These are phyloP conservation scores for Xiphophorus maculatus DNA, from an alignment of 2,113 vertebrate genomes.

Conservation along the genomic window DNA sequence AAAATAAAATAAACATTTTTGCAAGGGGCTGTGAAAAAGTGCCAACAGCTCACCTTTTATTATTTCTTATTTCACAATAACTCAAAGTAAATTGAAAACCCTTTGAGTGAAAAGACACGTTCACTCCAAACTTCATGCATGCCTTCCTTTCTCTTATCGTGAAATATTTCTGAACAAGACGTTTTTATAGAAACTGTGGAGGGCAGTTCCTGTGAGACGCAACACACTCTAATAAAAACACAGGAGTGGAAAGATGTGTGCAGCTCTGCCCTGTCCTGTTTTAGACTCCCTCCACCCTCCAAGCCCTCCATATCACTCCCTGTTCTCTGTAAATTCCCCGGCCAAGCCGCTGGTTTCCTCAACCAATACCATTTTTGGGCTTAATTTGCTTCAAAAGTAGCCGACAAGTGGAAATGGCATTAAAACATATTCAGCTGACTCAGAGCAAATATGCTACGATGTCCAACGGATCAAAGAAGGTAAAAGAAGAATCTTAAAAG, in stretches of 20 bases:
- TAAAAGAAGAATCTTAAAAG: conserved; percentile 38
- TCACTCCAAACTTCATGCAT: background rate
- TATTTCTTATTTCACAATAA: background rate
- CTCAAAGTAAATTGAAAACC: background rate
- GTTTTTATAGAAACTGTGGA: conserved; percentile 52
- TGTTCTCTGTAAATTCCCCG: conserved; percentile 1
- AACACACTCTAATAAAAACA: conserved; percentile 68
- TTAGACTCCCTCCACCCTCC: conserved; percentile 31
- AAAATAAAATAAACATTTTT: background rate
- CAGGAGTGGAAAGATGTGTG: conserved; percentile 63
- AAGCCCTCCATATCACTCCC: conserved; percentile 4
- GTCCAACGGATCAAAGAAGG: conserved; percentile 51
- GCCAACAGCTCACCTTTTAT: background rate
- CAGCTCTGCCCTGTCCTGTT: conserved; percentile 56
- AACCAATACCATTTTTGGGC: conserved; percentile 42
- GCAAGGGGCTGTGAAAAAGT: background rate
- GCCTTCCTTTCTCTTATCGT: conserved; percentile 17
- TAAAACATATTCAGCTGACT: conserved; percentile 7
- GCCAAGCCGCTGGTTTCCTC: conserved; percentile 29
- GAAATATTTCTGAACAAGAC: conserved; percentile 43
- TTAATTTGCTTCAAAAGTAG: conserved; percentile 14
- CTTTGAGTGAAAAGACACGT: background rate
- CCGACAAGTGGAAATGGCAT: background rate
- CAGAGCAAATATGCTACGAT: conserved; percentile 35
- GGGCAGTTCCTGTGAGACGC: conserved; percentile 74